phyloP scores from a whole-genome alignment of 2,888 invertebrate species.

The Drosophila nr. perissopoda region DNA sequence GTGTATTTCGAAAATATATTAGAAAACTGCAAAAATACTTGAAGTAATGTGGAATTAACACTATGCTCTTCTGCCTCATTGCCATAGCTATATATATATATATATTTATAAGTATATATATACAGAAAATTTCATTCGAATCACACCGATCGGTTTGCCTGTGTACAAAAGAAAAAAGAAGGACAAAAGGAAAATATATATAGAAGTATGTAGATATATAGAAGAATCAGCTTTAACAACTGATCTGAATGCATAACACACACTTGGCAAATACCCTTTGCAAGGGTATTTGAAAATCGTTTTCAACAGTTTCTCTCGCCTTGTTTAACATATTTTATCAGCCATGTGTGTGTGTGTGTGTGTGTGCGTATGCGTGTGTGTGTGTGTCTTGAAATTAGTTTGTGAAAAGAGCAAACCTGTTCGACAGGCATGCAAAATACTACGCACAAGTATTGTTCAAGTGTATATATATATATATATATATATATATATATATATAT shows the following conservation, averaged over 20 bases:
- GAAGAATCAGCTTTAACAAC: background rate
- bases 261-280: background rate
- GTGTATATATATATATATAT: constrained; percentile 15
- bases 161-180: background rate
- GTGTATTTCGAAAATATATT: background rate
- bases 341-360: constrained; percentile 10
- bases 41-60: background rate
- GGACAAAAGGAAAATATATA: background rate
- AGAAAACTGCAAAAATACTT: background rate
- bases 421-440: constrained; percentile 60
- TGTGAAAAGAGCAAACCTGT: constrained; percentile 63
- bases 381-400: constrained; percentile 57
- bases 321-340: constrained; percentile 62
- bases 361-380: constrained; percentile 3
- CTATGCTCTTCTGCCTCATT: background rate
- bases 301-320: constrained; percentile 13
- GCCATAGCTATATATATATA: background rate
- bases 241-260: background rate
- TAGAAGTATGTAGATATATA: background rate
- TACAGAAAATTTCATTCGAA: background rate
- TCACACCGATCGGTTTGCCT: background rate
- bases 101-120: background rate
- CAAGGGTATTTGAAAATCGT: constrained; percentile 4
- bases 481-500: constrained; percentile 12
- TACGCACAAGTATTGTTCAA: constrained; percentile 32